Conservation (phyloP, 2,888 invertebrate genomes). For the Noctua fimbriata region DNA sequence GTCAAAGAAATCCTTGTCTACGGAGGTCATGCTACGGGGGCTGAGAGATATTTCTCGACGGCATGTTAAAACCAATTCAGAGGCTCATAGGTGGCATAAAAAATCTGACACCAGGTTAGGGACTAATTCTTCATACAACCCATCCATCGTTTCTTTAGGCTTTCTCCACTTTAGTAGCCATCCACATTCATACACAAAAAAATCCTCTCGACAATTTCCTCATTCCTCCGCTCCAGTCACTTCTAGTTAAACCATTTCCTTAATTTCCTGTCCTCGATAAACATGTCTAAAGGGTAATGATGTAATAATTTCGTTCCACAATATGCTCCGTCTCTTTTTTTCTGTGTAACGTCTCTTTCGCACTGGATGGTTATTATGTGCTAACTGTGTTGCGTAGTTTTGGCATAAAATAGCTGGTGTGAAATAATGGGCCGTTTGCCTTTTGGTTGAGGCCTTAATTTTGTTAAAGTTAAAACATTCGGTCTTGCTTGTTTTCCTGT, state of each 20-base stretch:
- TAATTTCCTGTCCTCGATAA: constrained; percentile 57
- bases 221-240: constrained; percentile 15
- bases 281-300: constrained; percentile 68
- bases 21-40: too few species aligned
- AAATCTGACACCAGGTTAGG: too few species aligned
- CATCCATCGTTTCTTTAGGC: background rate
- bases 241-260: constrained; percentile 51
- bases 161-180: background rate
- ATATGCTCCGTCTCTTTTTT: constrained; percentile 55
- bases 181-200: background rate
- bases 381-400: constrained; percentile 11
- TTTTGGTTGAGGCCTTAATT: background rate
- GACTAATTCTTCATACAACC: background rate
- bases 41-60: too few species aligned
- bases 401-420: background rate
- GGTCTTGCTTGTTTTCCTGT: background rate
- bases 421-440: background rate
- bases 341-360: constrained; percentile 33
- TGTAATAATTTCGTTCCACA: constrained; percentile 73
- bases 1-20: too few species aligned
- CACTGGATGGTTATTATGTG: constrained; percentile 30
- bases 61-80: too few species aligned
- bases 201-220: background rate
- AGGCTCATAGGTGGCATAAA: too few species aligned
- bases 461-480: background rate